These are phyloP conservation scores for Rhynchonycteris naso DNA, from an alignment of 2,797 vertebrate genomes.

Conservation along the genomic window DNA sequence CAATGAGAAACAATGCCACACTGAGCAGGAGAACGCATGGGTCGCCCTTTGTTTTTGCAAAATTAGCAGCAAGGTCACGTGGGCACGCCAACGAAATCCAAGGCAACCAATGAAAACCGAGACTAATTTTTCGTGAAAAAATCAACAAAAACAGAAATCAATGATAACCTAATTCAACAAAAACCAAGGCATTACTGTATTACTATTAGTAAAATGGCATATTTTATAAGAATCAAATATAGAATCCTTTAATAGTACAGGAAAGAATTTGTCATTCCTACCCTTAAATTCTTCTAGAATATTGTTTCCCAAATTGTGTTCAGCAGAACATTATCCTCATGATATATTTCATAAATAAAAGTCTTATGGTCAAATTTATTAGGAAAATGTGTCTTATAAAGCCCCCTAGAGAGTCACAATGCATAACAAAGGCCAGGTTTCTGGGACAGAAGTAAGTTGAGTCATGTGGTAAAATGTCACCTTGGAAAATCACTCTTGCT, in stretches of 20 bases:
- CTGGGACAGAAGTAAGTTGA: not conserved
- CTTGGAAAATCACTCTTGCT: slow-evolving; percentile 12
- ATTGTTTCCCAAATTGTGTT: slow-evolving; percentile 27
- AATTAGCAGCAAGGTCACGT: too few relatives aligned
- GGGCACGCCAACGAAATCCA: too few relatives aligned
- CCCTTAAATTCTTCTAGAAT: slow-evolving; percentile 43
- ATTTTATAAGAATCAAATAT: slow-evolving; percentile 49
- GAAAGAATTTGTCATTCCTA: slow-evolving; percentile 21
- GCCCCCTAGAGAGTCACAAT: not conserved
- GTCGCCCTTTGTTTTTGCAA: too few relatives aligned
- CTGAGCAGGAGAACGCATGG: too few relatives aligned
- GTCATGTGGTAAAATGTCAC: not conserved
- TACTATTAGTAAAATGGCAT: slow-evolving; percentile 50
- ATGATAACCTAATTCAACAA: too few relatives aligned
- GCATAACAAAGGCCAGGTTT: not conserved
- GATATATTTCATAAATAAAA: slow-evolving; percentile 49
- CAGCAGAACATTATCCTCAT: slow-evolving; percentile 11
- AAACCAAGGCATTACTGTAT: not conserved
- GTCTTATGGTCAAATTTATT: slow-evolving; percentile 2
- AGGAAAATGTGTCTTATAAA: slow-evolving; percentile 40
- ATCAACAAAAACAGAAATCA: too few relatives aligned
- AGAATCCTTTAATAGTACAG: slow-evolving; percentile 22
- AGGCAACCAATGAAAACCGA: too few relatives aligned
- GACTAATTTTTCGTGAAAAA: too few relatives aligned
- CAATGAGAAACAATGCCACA: too few relatives aligned